A percentile compares a stretch with the other conserved stretches of the same genome.
phyloP scores from a whole-genome alignment of 2,888 invertebrate species.

The Idaea dimidiata region DNA sequence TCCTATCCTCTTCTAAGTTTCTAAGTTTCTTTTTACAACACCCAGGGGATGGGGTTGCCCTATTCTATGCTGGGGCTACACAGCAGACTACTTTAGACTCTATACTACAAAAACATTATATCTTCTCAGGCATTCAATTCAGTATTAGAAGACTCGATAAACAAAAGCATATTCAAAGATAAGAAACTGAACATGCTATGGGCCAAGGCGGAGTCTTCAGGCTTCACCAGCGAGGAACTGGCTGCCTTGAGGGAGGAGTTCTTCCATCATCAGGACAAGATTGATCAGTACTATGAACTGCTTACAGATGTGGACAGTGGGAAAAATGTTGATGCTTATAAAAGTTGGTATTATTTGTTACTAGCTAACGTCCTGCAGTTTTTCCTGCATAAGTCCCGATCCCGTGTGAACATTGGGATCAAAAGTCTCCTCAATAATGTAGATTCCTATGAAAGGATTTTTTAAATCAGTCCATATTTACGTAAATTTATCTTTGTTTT shows the following conservation, averaged over 20 bases:
- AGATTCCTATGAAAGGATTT: too few relatives aligned
- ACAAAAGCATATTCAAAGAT: slow-evolving; percentile 92
- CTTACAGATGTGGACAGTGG: slow-evolving; percentile 85
- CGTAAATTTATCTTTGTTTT: too few relatives aligned
- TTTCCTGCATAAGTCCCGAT: too few relatives aligned
- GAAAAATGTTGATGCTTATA: slow-evolving; percentile 81
- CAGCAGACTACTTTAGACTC: too few relatives aligned
- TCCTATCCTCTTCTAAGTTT: too few relatives aligned
- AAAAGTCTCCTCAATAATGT: too few relatives aligned
- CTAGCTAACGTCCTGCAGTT: slow-evolving; percentile 1
- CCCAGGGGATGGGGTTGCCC: too few relatives aligned
- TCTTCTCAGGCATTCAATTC: slow-evolving; percentile 55
- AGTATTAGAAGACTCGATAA: slow-evolving; percentile 81
- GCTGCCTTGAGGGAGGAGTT: slow-evolving; percentile 93
- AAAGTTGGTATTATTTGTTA: slow-evolving; percentile 77
- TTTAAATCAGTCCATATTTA: too few relatives aligned
- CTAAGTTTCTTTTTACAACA: too few relatives aligned
- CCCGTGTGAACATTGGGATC: too few relatives aligned
- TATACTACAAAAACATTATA: neutral
- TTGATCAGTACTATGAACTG: slow-evolving; percentile 92
- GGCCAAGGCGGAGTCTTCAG: slow-evolving; percentile 92
- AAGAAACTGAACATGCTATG: slow-evolving; percentile 94
- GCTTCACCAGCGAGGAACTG: slow-evolving; percentile 92
- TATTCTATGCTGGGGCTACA: too few relatives aligned
- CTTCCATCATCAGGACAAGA: slow-evolving; percentile 94